Base-by-base conservation (phyloP, 2,888 invertebrate genomes). In the Rosalia funebris region DNA sequence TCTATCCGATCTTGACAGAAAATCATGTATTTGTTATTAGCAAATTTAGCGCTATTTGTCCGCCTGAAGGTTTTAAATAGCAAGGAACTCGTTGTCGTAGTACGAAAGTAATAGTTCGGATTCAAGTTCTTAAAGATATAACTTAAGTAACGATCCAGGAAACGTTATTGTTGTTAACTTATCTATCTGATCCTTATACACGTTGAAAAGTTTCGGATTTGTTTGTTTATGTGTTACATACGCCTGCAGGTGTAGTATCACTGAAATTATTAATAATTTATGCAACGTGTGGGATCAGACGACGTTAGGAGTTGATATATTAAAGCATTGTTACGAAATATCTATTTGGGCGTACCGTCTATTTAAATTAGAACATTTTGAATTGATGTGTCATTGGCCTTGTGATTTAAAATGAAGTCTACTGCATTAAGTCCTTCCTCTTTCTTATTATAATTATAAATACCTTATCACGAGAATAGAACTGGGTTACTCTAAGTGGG, bases 301-400 rank as follows among this genome's bases (percentile, higher is more conserved):
- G 34, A 34, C 3, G 11, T 34, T 34, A n/a, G 34, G 10, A 34
- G 11, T 34, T 34, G 11, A 34, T 34, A n/a, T 5, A 34, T 34
- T 34, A 34, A 34, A 34, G 10, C 34, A 34, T 10, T 34, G 34
- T 34, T 34, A 34, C 34, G 34, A 34, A 34, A 34, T 34, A 3
- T n/a, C 10, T 11, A 34, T n/a, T 7, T 34, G 11, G 34, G 34
- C 34, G 34, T 34, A 34, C n/a, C 11, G 34, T 34, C 34, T 34
- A 34, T 34, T 34, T 34, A 34, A 34, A 34, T 34, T 10, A 34
- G 34, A 34, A 11, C 34, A 34, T 34, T 34, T 34, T n/a, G 2
- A 7, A 34, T 34, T 34, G 34, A 34, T 34, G 34, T 34, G 34
- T 34, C 34, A 34, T 34, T 34, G 34, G 34, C 34, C 34, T 34